phyloP scores from a whole-genome alignment of 2,888 invertebrate species.

The Caenorhabditis uteleia region DNA sequence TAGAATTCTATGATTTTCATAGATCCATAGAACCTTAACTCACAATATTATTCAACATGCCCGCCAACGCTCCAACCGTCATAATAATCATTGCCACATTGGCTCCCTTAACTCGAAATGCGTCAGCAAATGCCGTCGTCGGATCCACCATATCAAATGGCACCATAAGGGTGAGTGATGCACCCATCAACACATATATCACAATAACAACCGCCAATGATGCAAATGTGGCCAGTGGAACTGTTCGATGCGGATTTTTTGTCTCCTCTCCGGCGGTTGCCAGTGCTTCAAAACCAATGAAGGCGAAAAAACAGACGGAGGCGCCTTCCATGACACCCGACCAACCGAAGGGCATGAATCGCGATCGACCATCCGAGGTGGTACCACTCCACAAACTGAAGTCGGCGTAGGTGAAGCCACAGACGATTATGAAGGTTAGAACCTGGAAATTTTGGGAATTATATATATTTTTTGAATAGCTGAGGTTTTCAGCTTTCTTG shows the following conservation, averaged over 20 bases:
- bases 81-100: conserved; percentile 82
- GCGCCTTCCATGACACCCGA: conserved; percentile 44
- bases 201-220: conserved; percentile 41
- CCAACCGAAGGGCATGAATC: conserved; percentile 46
- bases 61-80: conserved; percentile 82
- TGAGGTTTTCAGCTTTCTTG: no score
- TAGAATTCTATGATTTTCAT: no score
- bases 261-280: conserved; percentile 52
- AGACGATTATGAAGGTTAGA: conserved; percentile 70
- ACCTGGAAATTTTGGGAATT: conserved; percentile 64
- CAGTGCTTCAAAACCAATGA: conserved; percentile 48
- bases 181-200: conserved; percentile 47
- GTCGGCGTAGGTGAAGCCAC: conserved; percentile 85
- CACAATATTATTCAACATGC: conserved; percentile 78
- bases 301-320: conserved; percentile 48
- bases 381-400: conserved; percentile 78
- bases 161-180: conserved; percentile 45
- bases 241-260: conserved; percentile 43
- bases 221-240: conserved; percentile 52
- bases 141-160: conserved; percentile 55
- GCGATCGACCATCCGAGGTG: conserved; percentile 24
- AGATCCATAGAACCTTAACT: no score
- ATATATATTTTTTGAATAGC: no score
- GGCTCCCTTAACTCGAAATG: conserved; percentile 80
- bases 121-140: conserved; percentile 75